Base-by-base conservation (phyloP, 2,797 vertebrate species). In the Chelmon rostratus region DNA sequence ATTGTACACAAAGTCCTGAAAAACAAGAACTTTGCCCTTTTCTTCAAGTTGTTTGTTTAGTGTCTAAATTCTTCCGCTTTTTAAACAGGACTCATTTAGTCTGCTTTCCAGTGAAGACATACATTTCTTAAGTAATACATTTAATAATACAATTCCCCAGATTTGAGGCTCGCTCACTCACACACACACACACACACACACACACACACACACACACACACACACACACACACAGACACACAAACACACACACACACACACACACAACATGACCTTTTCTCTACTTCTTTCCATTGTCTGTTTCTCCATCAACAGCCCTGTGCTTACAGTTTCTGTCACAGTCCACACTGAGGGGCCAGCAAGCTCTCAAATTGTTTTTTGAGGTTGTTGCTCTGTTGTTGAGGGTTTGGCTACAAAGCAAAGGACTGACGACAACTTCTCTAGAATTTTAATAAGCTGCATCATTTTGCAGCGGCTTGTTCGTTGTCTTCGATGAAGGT, bases 241-340 rank as follows among this genome's bases (percentile, higher is more conserved):
- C 49, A 25, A 47, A 35, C 64, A 38, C 12, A 67, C 1, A 31
- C 47, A 58, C 23, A n/a, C 3, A 33, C 5, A 7, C 15, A 28
- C 0, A n/a, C 31, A 7, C 5, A 28, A 74, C 4, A 19, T 47
- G 57, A 71, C 69, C 74, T 23, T 35, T 23, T 12, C 52, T 50
- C n/a, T 23, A 35, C 18, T 23, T 23, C 44, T 42, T 44, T n/a
- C 37, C 40, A 4, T 15, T 62, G 42, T 53, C n/a, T 46, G 66
- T 76, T 71, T 76, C 63, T 53, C 35, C 19, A 44, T 35, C 59
- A 69, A 33, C 50, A 67, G 56, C 12, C 12, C 3, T 56, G 25
- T 61, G 18, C n/a, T 61, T n/a, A 35, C n/a, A 15, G 52, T 62
- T 37, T 46, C 19, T 21, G 1, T 66, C 47, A 37, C 18, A 11